A percentile compares a stretch with the other conserved stretches of the same genome.
These are phyloP conservation scores for Phrynocephalus versicolor DNA, from an alignment of 2,113 vertebrate genomes.

Conservation along the genomic window DNA sequence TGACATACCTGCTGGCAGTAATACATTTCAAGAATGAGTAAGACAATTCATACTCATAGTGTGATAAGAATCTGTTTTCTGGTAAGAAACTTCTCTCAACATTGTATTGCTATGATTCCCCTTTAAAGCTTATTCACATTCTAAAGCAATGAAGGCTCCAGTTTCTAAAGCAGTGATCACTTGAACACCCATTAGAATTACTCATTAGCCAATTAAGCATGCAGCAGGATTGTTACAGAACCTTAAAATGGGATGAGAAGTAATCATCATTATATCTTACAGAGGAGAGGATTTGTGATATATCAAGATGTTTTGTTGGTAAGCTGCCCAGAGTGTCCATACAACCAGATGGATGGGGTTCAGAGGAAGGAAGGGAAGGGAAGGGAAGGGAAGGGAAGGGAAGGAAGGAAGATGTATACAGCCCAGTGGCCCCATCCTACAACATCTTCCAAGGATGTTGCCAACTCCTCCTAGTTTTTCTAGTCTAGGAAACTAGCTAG, in stretches of 20 bases:
- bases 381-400: too few relatives aligned
- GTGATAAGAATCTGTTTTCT: too few relatives aligned
- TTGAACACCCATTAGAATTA: neutral
- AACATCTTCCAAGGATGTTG: neutral
- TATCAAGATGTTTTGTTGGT: too few relatives aligned
- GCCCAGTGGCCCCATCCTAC: neutral
- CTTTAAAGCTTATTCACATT: too few relatives aligned
- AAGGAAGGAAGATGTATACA: too few relatives aligned
- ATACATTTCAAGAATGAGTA: neutral
- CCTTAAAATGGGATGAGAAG: neutral
- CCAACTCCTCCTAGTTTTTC: neutral
- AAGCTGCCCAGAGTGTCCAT: too few relatives aligned
- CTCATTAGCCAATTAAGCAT: neutral
- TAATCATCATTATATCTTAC: neutral
- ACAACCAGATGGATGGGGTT: too few relatives aligned
- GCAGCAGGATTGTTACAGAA: neutral
- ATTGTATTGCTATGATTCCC: too few relatives aligned
- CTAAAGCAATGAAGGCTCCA: neutral
- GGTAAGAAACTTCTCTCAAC: neutral
- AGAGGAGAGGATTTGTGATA: neutral
- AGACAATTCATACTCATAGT: too few relatives aligned
- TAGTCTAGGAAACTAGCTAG: neutral
- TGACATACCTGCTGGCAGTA: neutral
- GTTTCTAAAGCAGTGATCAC: neutral
- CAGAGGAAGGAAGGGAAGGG: too few relatives aligned